Evolutionary conservation across 2,888 invertebrate species (phyloP), one percentile per base, ranked within the genome.

Genomic region (Sesamia inferens): DNA sequence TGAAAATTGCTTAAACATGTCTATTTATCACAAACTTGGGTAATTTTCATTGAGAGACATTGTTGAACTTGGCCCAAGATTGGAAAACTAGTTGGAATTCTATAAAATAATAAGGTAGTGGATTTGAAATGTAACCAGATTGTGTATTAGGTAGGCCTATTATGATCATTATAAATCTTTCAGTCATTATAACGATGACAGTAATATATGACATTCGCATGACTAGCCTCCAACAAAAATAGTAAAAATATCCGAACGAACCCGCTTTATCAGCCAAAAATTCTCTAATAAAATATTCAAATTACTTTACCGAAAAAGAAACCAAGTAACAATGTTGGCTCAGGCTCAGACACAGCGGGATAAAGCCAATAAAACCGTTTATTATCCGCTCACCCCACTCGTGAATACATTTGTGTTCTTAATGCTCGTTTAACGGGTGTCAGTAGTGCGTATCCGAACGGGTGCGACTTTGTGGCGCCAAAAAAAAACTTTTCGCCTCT

Each of bases 321-420:
- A 89, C 85, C 88, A 74, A 82, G 85, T 87, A 88, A 88, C 87
- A 88, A 85, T 86, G 90, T 91, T 91, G 92, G 91, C 91, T 88
- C 89, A 83, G 84, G 79, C 85, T 80, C 85, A 83, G 84, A 83
- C 83, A 84, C 90, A 88, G 85, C 87, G 89, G 89, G 85, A 88
- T 88, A 90, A 93, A 92, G 91, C 92, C 92, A 94, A 94, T 94
- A 94, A 93, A 94, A 92, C 89, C 89, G 92, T 93, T 94, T 94
- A 93, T 94, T 92, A 93, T 92, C 90, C 90, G 81, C 86, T 89
- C 90, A 92, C 91, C 92, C 94, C 91, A 88, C 90, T 88, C 88
- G 85, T 91, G 93, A 92, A 93, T 92, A 91, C 88, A 92, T 92
- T 92, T 89, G 89, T 88, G 88, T 91, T 90, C 88, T 90, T 90